These are phyloP conservation scores for Limosa lapponica DNA, from an alignment of 2,797 vertebrate species.

Conservation along the genomic window DNA sequence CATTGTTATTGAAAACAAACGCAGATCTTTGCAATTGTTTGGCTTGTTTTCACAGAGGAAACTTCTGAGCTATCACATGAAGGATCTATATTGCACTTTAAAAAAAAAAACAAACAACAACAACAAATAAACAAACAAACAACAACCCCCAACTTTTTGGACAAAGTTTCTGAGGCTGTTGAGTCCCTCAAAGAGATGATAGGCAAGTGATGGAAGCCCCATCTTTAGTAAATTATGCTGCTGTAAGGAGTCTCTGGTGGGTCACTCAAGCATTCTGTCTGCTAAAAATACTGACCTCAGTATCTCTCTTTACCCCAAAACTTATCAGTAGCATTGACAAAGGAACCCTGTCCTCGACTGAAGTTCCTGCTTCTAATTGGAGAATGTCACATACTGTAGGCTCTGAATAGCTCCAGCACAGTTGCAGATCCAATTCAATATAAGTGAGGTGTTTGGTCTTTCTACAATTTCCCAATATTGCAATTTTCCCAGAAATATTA, in stretches of 20 bases:
- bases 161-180: not conserved
- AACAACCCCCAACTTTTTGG: not conserved
- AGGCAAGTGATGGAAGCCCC: not conserved
- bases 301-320: not conserved
- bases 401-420: not conserved
- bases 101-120: not conserved
- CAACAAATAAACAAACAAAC: not conserved
- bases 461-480: slow-evolving; percentile 34
- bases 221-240: not conserved
- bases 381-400: not conserved
- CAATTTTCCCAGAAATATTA: slow-evolving; percentile 38
- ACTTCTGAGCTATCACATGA: not conserved
- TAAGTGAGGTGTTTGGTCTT: not conserved
- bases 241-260: not conserved
- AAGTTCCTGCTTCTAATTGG: not conserved
- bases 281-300: not conserved
- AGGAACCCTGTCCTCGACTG: not conserved
- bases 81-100: not conserved
- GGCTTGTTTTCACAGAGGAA: not conserved
- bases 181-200: not conserved
- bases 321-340: not conserved
- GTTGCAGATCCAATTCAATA: not conserved
- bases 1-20: not conserved
- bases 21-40: not conserved
- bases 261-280: not conserved